phyloP scores from a whole-genome alignment of 2,113 vertebrate genomes.

The Alligator mississippiensis region DNA sequence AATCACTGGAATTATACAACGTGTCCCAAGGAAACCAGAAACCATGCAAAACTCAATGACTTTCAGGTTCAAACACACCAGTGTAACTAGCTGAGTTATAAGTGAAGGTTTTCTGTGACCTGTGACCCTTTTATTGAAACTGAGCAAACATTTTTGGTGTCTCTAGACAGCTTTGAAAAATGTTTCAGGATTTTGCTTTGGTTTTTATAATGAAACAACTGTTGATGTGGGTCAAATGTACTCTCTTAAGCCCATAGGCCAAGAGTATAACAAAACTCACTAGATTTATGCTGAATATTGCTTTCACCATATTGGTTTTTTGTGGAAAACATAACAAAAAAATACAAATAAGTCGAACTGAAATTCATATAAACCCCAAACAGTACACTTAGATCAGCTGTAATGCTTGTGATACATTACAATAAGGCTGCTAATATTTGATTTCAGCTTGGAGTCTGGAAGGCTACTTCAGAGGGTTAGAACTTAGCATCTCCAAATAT shows the following conservation, averaged over 20 bases:
- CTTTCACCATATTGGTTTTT: neutral
- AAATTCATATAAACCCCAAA: neutral
- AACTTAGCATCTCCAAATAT: neutral
- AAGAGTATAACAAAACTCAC: neutral
- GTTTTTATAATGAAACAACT: neutral
- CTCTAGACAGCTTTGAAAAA: accelerated
- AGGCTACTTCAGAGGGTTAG: neutral
- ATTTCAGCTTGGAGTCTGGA: neutral
- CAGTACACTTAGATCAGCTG: neutral
- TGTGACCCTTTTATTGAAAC: neutral
- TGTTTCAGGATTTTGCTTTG: accelerated
- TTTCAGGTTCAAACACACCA: neutral
- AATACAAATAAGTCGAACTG: neutral
- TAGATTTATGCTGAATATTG: accelerated
- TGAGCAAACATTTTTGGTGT: neutral
- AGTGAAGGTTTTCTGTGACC: neutral
- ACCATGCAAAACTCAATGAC: neutral
- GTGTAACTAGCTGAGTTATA: neutral
- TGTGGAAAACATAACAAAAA: neutral
- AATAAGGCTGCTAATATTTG: accelerated
- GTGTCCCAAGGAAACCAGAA: neutral
- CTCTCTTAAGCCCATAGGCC: neutral
- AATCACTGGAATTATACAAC: neutral
- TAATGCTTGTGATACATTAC: accelerated
- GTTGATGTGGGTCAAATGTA: accelerated